Evolutionary conservation across 2,113 vertebrate genomes (phyloP).

Genomic region (Megaptera novaeangliae): DNA sequence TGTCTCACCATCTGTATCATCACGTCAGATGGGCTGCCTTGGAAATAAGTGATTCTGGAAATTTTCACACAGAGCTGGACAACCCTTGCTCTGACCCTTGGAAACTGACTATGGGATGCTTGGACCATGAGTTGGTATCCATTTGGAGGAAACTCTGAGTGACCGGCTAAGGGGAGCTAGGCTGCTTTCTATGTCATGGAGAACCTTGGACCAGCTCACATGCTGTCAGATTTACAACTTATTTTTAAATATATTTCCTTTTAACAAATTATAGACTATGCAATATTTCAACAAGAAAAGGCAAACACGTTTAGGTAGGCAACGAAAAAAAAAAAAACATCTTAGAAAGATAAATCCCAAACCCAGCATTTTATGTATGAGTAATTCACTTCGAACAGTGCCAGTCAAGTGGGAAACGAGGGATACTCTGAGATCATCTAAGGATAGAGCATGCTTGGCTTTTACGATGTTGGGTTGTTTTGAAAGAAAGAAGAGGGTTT

Average conservation of each 20-base stretch:
- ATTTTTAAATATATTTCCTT: not conserved
- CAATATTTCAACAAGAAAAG: not conserved
- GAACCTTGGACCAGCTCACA: not conserved
- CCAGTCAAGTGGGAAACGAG: not conserved
- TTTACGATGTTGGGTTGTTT: not conserved
- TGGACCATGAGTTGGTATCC: not conserved
- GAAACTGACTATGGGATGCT: not conserved
- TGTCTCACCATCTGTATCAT: not conserved
- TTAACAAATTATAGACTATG: not conserved
- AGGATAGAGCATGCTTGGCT: not conserved
- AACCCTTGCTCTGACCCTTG: no score
- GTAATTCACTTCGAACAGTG: not conserved
- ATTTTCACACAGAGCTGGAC: no score
- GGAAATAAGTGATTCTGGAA: not conserved
- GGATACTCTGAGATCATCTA: not conserved
- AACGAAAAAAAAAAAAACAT: not conserved
- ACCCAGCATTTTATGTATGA: not conserved
- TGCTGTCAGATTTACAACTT: rapidly evolving
- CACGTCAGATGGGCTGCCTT: rapidly evolving
- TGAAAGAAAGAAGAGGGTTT: not conserved
- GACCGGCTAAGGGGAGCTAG: no score
- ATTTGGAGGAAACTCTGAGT: not conserved
- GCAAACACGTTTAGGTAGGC: not conserved
- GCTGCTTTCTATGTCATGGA: not conserved
- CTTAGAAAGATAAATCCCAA: not conserved